These are phyloP conservation scores for Stomatorhinus ivindoensis DNA, from an alignment of 2,113 vertebrate genomes.

Conservation along the genomic window DNA sequence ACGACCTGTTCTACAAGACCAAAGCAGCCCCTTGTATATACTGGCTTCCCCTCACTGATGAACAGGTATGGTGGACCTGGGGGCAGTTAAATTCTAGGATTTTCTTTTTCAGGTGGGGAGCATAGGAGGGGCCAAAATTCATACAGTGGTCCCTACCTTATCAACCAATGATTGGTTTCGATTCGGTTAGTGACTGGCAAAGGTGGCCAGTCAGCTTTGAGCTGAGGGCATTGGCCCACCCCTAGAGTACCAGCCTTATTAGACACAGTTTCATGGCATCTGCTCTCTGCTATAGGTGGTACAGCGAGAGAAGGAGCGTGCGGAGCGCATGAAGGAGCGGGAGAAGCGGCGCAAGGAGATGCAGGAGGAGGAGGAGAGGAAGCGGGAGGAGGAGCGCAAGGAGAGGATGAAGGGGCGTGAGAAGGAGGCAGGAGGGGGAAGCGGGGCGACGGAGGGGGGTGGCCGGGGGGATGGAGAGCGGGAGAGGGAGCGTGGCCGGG, in stretches of 20 bases:
- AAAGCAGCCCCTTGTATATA: slow-evolving; percentile 89
- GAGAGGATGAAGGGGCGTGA: slow-evolving; percentile 39
- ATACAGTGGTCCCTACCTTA: background rate
- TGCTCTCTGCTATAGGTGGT: slow-evolving; percentile 35
- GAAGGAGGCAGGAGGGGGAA: slow-evolving; percentile 42
- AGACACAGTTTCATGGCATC: background rate
- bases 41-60: slow-evolving; percentile 83
- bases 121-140: background rate
- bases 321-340: slow-evolving; percentile 55
- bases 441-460: slow-evolving; percentile 41
- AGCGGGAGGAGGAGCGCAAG: slow-evolving; percentile 57
- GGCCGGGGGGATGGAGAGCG: slow-evolving; percentile 27
- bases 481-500: slow-evolving; percentile 46
- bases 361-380: slow-evolving; percentile 52
- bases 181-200: background rate
- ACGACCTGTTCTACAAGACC: slow-evolving; percentile 86
- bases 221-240: background rate
- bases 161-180: background rate
- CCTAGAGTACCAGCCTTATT: background rate
- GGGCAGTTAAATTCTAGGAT: background rate
- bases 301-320: slow-evolving; percentile 51
- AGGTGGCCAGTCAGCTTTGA: background rate
- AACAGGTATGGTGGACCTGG: slow-evolving; percentile 60
- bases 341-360: slow-evolving; percentile 56
- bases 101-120: too few relatives aligned